Base-by-base conservation (phyloP, 2,888 invertebrate species). In the Plebejus melissa region DNA sequence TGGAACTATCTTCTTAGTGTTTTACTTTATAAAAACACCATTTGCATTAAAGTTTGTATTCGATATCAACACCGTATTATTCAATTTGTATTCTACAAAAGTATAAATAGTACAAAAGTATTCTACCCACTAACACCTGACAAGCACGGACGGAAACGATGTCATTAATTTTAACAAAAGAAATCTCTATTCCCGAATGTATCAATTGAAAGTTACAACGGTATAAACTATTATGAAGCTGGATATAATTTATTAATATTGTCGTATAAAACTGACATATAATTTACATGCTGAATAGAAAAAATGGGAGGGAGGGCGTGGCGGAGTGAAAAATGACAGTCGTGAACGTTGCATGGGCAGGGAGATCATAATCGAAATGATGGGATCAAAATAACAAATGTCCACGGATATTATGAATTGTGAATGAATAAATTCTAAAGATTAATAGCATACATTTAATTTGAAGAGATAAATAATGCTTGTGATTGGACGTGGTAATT, bases 131-230 rank as follows among this genome's bases (percentile, higher is more conserved):
- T 22, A 13, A 60, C 65, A 65, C 32, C 65, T 70, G 41, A 70
- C 69, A 70, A 70, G 36, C 38, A 70, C n/a, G 69, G n/a, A n/a
- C 69, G 69, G 22, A 70, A n/a, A 41, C 36, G 41, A 41, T n/a
- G 69, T 41, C 69, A 70, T 70, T 70, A 70, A 70, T 72, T 28
- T 41, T 16, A 50, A 72, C 72, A 72, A 72, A 72, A 72, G 72
- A 72, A 72, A 72, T 72, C 72, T 72, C 72, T 54, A 54, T 54
- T 72, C 28, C 71, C 13, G 9, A 71, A 71, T 46, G 71, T 41
- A 72, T 50, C 72, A 54, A 54, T 72, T 72, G 72, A 32, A 54
- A 72, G 32, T 28, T 54, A 54, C 71, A 71, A 71, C 46, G 46
- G 65, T 65, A 65, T 36, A 65, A 32, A 65, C 65, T 70, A 41